Percentiles rank a stretch among this genome's conserved stretches.
These are phyloP conservation scores for Callipepla squamata DNA, from an alignment of 2,113 vertebrate genomes.

Conservation along the genomic window DNA sequence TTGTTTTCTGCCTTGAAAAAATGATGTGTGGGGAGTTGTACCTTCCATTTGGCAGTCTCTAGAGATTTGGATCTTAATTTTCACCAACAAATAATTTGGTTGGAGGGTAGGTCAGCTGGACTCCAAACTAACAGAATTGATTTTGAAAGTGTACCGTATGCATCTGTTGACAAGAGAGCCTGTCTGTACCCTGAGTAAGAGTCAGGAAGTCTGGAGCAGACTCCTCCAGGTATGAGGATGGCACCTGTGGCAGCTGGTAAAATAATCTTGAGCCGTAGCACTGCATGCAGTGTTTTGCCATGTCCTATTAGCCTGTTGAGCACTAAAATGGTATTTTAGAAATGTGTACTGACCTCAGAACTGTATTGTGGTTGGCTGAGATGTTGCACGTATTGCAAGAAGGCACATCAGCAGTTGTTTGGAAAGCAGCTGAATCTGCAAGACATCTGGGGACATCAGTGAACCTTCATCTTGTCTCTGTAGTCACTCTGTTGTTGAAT, in stretches of 20 bases:
- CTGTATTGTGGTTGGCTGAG: background rate
- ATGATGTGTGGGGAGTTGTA: background rate
- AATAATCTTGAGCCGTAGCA: accelerated
- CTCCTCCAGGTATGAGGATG: accelerated
- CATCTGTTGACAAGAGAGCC: background rate
- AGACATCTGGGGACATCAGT: background rate
- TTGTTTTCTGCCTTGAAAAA: constrained; percentile 62
- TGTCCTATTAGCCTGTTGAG: accelerated
- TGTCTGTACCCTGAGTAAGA: background rate
- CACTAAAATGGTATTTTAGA: background rate
- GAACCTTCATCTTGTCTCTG: accelerated
- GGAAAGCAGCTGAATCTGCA: accelerated
- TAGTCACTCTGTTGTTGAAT: background rate
- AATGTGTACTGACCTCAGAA: accelerated
- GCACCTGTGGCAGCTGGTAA: background rate
- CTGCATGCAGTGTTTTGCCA: accelerated
- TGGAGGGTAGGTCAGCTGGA: constrained; percentile 8
- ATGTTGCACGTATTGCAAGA: background rate
- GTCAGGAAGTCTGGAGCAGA: background rate
- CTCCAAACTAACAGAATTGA: background rate
- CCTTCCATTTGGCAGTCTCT: background rate
- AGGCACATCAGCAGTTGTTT: background rate
- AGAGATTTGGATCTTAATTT: constrained; percentile 23
- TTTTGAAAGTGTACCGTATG: background rate
- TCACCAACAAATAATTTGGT: constrained; percentile 18